Percentiles rank a stretch among this genome's conserved stretches.
phyloP scores from a whole-genome alignment of 1,140 invertebrate genomes.

The Babylonia areolata region DNA sequence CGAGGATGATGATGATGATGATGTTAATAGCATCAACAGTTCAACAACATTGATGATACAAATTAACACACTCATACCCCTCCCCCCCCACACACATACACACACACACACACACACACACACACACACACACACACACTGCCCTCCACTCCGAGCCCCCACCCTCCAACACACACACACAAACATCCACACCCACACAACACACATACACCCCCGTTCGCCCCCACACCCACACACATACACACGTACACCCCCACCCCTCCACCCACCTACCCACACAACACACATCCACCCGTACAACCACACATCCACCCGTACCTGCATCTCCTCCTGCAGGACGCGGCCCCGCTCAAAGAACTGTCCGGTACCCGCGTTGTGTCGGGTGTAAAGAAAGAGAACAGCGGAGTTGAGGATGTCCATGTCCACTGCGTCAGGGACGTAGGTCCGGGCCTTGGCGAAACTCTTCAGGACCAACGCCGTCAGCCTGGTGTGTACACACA shows the following conservation, averaged over 20 bases:
- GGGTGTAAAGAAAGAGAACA: constrained; percentile 85
- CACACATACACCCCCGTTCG: not conserved
- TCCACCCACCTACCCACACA: too few species aligned
- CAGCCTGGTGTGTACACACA: constrained; percentile 73
- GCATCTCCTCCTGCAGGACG: constrained; percentile 68
- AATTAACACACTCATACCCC: too few species aligned
- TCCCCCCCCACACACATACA: too few species aligned
- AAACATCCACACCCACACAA: too few species aligned
- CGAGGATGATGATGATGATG: too few species aligned
- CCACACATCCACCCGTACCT: constrained; percentile 42
- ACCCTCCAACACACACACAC: not conserved
- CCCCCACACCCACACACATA: not conserved
- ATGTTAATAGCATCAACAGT: too few species aligned
- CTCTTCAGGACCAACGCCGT: constrained; percentile 93
- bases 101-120: too few species aligned
- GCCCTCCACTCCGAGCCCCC: too few species aligned
- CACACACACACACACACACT: too few species aligned
- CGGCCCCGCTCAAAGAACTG: constrained; percentile 84
- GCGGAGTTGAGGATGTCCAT: constrained; percentile 82
- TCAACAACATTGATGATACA: too few species aligned
- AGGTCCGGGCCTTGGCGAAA: constrained; percentile 85
- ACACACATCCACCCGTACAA: not conserved
- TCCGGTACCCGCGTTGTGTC: constrained; percentile 82
- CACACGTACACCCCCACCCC: too few species aligned
- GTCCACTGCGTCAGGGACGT: constrained; percentile 78